These are phyloP conservation scores for Rallus limicola DNA, from an alignment of 2,113 vertebrate genomes.

Conservation along the genomic window DNA sequence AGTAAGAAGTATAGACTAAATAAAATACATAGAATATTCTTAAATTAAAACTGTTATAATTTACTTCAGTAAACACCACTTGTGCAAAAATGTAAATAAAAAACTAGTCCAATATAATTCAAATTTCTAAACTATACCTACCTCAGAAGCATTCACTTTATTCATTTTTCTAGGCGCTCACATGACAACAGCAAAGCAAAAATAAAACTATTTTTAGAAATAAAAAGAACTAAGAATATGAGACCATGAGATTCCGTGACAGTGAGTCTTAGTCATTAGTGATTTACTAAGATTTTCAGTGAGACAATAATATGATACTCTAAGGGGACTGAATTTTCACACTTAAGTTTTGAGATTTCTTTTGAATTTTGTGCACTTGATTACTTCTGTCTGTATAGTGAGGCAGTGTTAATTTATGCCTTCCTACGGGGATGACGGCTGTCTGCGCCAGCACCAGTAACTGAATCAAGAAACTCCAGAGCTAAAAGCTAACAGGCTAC, in stretches of 20 bases:
- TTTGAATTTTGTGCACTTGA: neutral
- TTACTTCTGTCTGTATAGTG: conserved; percentile 31
- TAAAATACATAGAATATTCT: neutral
- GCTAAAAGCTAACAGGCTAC: conserved; percentile 39
- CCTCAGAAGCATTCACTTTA: neutral
- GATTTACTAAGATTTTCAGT: neutral
- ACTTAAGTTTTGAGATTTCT: neutral
- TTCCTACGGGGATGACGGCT: neutral
- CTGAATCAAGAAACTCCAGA: conserved; percentile 18
- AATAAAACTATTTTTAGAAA: neutral
- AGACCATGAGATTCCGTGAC: neutral
- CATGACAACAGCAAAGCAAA: neutral
- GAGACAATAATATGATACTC: neutral
- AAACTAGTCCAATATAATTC: neutral
- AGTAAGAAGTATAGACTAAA: neutral
- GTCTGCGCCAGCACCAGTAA: conserved; percentile 15
- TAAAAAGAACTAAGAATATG: neutral
- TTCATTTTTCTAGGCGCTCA: neutral
- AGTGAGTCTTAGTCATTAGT: neutral
- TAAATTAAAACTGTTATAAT: neutral
- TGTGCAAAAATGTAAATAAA: neutral
- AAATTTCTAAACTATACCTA: neutral
- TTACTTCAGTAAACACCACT: neutral
- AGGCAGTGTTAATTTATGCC: conserved; percentile 51
- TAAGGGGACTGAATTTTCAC: conserved; percentile 9